Conservation (phyloP, 2,888 invertebrate species). For the Hirtodrosophila alboralis region DNA sequence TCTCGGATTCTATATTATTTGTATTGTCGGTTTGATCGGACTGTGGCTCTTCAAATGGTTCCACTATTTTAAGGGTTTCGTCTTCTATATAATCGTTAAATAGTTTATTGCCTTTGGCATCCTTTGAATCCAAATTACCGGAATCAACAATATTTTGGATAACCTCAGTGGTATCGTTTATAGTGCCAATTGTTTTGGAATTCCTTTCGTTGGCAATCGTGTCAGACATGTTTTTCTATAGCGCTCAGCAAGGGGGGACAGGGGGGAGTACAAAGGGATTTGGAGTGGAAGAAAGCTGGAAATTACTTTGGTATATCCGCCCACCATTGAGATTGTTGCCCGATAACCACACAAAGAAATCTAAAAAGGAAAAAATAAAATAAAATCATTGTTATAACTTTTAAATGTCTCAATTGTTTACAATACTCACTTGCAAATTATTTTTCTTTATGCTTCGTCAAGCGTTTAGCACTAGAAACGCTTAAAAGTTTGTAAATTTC, state of each 20-base stretch:
- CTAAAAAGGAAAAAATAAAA: conserved; percentile 25
- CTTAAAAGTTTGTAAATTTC: background rate
- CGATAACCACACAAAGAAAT: conserved; percentile 29
- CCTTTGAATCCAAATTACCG: conserved; percentile 8
- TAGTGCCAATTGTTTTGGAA: conserved; percentile 59
- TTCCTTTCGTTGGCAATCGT: conserved; percentile 61
- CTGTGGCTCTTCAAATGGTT: conserved; percentile 39
- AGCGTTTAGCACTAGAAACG: background rate
- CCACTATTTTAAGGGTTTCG: conserved; percentile 54
- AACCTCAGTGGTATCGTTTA: conserved; percentile 53
- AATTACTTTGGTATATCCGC: conserved; percentile 44
- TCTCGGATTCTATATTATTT: background rate
- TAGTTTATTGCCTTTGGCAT: conserved; percentile 7
- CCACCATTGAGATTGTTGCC: conserved; percentile 63
- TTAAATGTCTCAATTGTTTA: no score
- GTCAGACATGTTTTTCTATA: conserved; percentile 72
- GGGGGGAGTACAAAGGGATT: conserved; percentile 50
- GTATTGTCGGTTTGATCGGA: conserved; percentile 1
- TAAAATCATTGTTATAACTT: background rate
- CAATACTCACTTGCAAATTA: conserved; percentile 10
- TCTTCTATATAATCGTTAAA: conserved; percentile 28
- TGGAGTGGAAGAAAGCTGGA: conserved; percentile 70
- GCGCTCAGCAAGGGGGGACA: conserved; percentile 16
- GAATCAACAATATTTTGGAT: conserved; percentile 13
- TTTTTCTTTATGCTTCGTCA: conserved; percentile 10